Evolutionary conservation across 2,113 vertebrate species (phyloP).

Genomic region (Rhinopithecus roxellana): DNA sequence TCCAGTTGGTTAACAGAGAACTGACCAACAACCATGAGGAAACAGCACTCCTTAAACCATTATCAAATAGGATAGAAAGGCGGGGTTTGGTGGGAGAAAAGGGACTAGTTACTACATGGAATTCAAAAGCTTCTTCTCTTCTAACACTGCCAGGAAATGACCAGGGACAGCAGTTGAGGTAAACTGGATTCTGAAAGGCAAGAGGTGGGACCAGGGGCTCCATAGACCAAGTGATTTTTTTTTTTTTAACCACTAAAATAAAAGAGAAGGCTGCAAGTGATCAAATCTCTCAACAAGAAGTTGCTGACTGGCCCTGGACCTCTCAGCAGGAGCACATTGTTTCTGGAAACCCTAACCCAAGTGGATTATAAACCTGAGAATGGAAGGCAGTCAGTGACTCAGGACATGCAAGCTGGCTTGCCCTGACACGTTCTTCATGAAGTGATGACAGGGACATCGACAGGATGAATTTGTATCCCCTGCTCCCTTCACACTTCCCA

Average conservation of each 20-base stretch:
- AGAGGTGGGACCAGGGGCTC: not conserved
- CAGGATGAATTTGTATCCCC: not conserved
- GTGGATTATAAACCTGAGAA: constrained; percentile 12
- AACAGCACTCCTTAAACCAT: not conserved
- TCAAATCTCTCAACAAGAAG: not conserved
- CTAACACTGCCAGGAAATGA: not conserved
- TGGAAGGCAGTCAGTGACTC: not conserved
- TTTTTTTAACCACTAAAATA: not conserved
- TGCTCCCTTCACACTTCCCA: not conserved
- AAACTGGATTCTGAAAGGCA: not conserved
- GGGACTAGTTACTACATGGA: not conserved
- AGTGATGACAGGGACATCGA: not conserved
- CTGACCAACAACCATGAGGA: not conserved
- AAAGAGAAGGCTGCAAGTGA: constrained; percentile 49
- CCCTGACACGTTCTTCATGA: not conserved
- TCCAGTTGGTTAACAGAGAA: not conserved
- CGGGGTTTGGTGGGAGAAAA: not conserved
- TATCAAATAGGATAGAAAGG: not conserved
- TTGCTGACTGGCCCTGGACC: constrained; percentile 47
- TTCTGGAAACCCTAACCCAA: constrained; percentile 29
- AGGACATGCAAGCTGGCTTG: constrained; percentile 18
- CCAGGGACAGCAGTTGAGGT: not conserved
- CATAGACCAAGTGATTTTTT: not conserved
- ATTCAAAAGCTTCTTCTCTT: not conserved
- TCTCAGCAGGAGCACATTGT: not conserved